These are phyloP conservation scores for Cetonia aurata DNA, from an alignment of 2,888 invertebrate species.

Conservation along the genomic window DNA sequence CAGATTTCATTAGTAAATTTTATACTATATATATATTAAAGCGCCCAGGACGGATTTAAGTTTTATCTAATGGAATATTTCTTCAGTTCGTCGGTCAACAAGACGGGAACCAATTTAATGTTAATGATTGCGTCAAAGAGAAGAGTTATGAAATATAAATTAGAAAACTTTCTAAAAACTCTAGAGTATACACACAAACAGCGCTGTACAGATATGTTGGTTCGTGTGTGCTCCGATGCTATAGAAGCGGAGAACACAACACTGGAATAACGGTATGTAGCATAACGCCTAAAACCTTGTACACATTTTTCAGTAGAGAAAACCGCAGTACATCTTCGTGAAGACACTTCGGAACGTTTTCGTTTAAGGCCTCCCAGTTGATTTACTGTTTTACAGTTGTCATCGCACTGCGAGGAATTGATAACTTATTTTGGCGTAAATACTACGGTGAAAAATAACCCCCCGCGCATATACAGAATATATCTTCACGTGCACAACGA, in stretches of 20 bases:
- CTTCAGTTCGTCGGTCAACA: neutral
- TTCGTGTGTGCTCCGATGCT: slow-evolving; percentile 10
- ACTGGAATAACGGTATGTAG: slow-evolving; percentile 28
- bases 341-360: slow-evolving; percentile 62
- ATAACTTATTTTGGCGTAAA: slow-evolving; percentile 62
- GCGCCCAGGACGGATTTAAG: slow-evolving; percentile 6
- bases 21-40: too few species aligned
- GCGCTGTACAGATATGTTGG: neutral
- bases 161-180: slow-evolving; percentile 36
- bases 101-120: slow-evolving; percentile 30
- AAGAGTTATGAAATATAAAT: slow-evolving; percentile 40
- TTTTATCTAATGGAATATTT: slow-evolving; percentile 13
- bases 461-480: neutral
- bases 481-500: neutral
- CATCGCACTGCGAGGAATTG: slow-evolving; percentile 58
- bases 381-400: slow-evolving; percentile 63
- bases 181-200: slow-evolving; percentile 3
- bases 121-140: slow-evolving; percentile 34
- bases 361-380: slow-evolving; percentile 61
- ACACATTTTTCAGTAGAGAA: slow-evolving; percentile 53
- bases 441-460: slow-evolving; percentile 51
- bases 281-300: slow-evolving; percentile 43
- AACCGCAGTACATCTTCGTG: slow-evolving; percentile 63
- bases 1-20: slow-evolving; percentile 16
- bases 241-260: slow-evolving; percentile 5